phyloP scores from a whole-genome alignment of 1,140 invertebrate species.

The Caenorhabditis elegans region WBcel235 BX284602.5:489501-490000 shows the following conservation, averaged over 20 bases:
- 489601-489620: conserved; percentile 45
- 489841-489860: too few species aligned
- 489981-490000: too few species aligned
- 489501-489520: conserved; percentile 76
- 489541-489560: conserved; percentile 88
- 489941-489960: too few species aligned
- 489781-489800: too few species aligned
- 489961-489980: too few species aligned
- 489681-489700: neutral
- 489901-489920: too few species aligned
- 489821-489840: too few species aligned
- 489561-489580: conserved; percentile 77
- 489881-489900: too few species aligned
- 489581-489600: conserved; percentile 65
- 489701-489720: neutral
- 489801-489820: too few species aligned
- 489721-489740: conserved; percentile 22
- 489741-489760: conserved; percentile 31
- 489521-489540: conserved; percentile 83
- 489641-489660: conserved; percentile 78
- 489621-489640: conserved; percentile 95
- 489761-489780: too few species aligned
- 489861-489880: too few species aligned
- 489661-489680: conserved; percentile 78
- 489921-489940: too few species aligned